These are phyloP conservation scores for Maniola jurtina DNA, from an alignment of 1,140 invertebrate genomes.

Conservation along the genomic window DNA sequence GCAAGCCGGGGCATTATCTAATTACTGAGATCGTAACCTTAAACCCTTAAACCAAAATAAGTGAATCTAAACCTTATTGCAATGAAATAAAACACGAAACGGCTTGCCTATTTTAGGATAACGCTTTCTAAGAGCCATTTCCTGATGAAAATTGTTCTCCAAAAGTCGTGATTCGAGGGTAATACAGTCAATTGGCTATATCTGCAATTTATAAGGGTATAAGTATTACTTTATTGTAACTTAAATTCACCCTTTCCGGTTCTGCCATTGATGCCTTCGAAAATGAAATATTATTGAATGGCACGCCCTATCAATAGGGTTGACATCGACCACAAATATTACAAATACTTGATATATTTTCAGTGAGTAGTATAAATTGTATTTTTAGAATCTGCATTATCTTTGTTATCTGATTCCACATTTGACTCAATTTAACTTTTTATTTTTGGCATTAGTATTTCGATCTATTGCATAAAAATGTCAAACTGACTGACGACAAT, in stretches of 20 bases:
- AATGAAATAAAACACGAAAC: neutral
- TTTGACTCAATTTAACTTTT: too few species aligned
- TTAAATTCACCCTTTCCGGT: conserved; percentile 8
- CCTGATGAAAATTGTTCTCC: conserved; percentile 4
- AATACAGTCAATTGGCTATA: conserved; percentile 5
- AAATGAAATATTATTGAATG: conserved; percentile 10
- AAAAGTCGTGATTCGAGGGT: conserved; percentile 2
- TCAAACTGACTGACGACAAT: too few species aligned
- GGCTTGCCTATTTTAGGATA: neutral
- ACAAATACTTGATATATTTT: neutral
- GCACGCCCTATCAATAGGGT: conserved; percentile 9
- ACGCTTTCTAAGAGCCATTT: neutral
- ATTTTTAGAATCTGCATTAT: too few species aligned
- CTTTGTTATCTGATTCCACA: too few species aligned
- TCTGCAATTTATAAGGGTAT: conserved; percentile 7
- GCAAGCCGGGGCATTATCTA: too few species aligned
- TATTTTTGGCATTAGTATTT: too few species aligned
- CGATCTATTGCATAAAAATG: too few species aligned
- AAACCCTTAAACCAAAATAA: neutral
- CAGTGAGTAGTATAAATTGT: too few species aligned
- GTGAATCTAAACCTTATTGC: neutral
- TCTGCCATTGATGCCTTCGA: conserved; percentile 5
- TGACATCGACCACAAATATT: neutral
- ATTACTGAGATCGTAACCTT: too few species aligned
- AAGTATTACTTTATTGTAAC: conserved; percentile 15